phyloP scores from a whole-genome alignment of 2,113 vertebrate species.

The Oryzias woworae region DNA sequence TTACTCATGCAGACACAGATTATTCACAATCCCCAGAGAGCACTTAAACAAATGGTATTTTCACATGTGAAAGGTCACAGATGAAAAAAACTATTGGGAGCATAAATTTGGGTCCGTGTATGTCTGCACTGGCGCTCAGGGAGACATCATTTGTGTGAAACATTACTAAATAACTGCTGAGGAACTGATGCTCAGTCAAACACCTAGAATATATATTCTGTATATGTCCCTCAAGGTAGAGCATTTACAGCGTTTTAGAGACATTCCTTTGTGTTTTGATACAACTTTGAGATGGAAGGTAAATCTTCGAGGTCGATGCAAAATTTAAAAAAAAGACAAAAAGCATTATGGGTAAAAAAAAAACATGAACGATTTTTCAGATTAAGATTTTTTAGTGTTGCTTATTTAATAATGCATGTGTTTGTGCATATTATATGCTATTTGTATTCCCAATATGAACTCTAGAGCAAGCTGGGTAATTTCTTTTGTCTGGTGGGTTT shows the following conservation, averaged over 20 bases:
- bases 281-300: neutral
- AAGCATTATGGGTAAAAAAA: too few relatives aligned
- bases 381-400: too few relatives aligned
- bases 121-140: neutral
- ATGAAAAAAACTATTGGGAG: slow-evolving; percentile 31
- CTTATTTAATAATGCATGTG: too few relatives aligned
- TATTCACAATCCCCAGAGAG: slow-evolving; percentile 48
- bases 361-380: too few relatives aligned
- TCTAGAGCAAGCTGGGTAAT: too few relatives aligned
- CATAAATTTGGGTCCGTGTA: slow-evolving; percentile 23
- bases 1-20: slow-evolving; percentile 39
- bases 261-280: neutral
- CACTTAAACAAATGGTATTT: slow-evolving; percentile 56
- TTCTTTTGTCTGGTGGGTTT: too few relatives aligned
- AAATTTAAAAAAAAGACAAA: neutral
- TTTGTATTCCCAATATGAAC: too few relatives aligned
- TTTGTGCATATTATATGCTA: too few relatives aligned
- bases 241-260: slow-evolving; percentile 2
- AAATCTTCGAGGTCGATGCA: neutral
- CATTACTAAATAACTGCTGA: slow-evolving; percentile 24
- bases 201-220: neutral
- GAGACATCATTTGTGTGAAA: slow-evolving; percentile 19
- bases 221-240: slow-evolving; percentile 1
- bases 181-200: slow-evolving; percentile 15
- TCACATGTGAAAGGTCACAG: slow-evolving; percentile 65